These are phyloP conservation scores for Polyommatus iphigenia DNA, from an alignment of 2,888 invertebrate genomes.

Conservation along the genomic window DNA sequence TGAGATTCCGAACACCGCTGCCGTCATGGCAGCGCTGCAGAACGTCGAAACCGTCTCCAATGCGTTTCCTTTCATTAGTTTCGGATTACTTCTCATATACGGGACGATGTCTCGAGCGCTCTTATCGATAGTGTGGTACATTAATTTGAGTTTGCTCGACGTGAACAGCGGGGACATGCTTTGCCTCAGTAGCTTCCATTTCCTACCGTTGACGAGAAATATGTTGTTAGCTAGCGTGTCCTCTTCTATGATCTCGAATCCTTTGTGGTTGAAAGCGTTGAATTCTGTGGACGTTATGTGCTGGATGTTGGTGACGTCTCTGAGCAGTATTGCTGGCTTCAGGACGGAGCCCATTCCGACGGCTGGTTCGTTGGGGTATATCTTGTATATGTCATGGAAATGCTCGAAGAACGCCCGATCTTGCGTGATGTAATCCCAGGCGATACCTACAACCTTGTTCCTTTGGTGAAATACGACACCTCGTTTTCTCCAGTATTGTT, in stretches of 20 bases:
- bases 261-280: conserved; percentile 53
- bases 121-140: conserved; percentile 60
- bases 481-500: conserved; percentile 54
- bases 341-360: conserved; percentile 48
- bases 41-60: conserved; percentile 48
- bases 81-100: conserved; percentile 48
- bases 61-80: conserved; percentile 45
- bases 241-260: conserved; percentile 46
- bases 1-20: conserved; percentile 63
- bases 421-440: conserved; percentile 49
- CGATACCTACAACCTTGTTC: conserved; percentile 49
- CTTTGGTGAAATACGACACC: conserved; percentile 49
- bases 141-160: conserved; percentile 56
- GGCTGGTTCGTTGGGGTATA: conserved; percentile 51
- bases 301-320: conserved; percentile 40
- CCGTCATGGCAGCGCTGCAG: conserved; percentile 56
- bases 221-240: conserved; percentile 54
- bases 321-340: conserved; percentile 42
- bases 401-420: conserved; percentile 51
- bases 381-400: conserved; percentile 49
- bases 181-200: conserved; percentile 64
- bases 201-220: conserved; percentile 49
- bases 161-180: conserved; percentile 62
- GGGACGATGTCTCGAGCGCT: conserved; percentile 54
- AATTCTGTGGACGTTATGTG: conserved; percentile 45